Conservation (phyloP, 2,113 vertebrate genomes). For the Entosphenus tridentatus region DNA sequence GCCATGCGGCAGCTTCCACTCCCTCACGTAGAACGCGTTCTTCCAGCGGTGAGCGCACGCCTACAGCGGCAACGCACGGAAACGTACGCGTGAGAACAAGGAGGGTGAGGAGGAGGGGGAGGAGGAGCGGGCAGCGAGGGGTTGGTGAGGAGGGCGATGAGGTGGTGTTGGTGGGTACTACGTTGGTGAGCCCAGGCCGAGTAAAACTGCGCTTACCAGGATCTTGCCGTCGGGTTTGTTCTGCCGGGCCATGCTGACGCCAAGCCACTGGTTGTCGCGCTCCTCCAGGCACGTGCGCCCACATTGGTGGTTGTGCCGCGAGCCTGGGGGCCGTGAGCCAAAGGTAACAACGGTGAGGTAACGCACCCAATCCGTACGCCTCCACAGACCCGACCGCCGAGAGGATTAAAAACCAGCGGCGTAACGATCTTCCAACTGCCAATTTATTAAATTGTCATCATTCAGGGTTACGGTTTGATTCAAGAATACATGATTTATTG, state of each 20-base stretch:
- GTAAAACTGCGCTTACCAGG: too few relatives aligned
- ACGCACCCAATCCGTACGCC: too few relatives aligned
- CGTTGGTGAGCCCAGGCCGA: not conserved
- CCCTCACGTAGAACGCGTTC: conserved; percentile 67
- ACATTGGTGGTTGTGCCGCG: conserved; percentile 22
- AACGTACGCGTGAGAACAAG: conserved; percentile 2
- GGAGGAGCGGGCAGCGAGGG: not conserved
- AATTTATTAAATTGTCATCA: too few relatives aligned
- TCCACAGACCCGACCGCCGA: too few relatives aligned
- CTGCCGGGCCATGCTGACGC: conserved; percentile 77
- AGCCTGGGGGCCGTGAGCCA: not conserved
- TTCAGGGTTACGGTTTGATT: too few relatives aligned
- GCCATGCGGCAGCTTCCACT: conserved; percentile 71
- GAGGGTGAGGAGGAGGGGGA: not conserved
- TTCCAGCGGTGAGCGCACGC: conserved; percentile 97
- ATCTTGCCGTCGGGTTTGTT: conserved; percentile 32
- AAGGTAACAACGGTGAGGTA: too few relatives aligned
- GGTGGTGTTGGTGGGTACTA: not conserved
- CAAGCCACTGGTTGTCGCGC: conserved; percentile 88
- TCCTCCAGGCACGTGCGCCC: conserved; percentile 88
- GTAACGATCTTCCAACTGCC: too few relatives aligned
- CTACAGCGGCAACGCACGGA: conserved; percentile 18
- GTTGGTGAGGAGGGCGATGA: not conserved
- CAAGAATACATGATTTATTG: too few relatives aligned
- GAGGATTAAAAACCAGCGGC: too few relatives aligned